Evolutionary conservation across 2,113 vertebrate genomes (phyloP), one percentile per base, ranked within the genome.

Genomic region (Thunnus thynnus): DNA sequence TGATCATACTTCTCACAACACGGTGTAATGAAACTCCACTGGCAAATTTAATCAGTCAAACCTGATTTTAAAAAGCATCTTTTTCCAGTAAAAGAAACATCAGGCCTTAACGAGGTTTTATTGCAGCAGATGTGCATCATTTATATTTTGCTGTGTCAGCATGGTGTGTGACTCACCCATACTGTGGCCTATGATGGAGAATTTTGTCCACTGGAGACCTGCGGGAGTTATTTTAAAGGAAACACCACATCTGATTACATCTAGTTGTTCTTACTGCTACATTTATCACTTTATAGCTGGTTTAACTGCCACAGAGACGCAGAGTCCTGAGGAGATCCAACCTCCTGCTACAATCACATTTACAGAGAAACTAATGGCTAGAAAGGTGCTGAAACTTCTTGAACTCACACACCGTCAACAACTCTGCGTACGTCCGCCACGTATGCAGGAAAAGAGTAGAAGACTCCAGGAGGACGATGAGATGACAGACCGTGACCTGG

Each of bases 401-500:
- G 0, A 76, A 60, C 32, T 73, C 60, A 88, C 90, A 44, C 69
- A 93, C 97, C 95, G 52, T 95, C 94, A 11, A 81, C 44, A 0
- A 97, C 94, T n/a, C 97, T 92, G 9, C 92, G 78, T 18, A 98
- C 74, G 13, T 99, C 97, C 0, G 77, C 90, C 83, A 98, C 73
- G 0, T 97, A 98, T 13, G 92, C 88, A 18, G 96, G 86, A 22
- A 96, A 94, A 67, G 89, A 6, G 86, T 97, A 97, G 1, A 82
- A 78, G 48, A 90, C 80, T 14, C 97, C 97, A 3, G 95, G 87
- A 51, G 94, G 92, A 16, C 96, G 91, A 83, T 97, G 97, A 7
- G 97, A 97, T 0, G 97, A 99, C 13, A 92, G 81, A 0, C 97
- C 97, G 0, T 99, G 97, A 22, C 98, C 98, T 3, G 95, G 84